phyloP scores from a whole-genome alignment of 2,113 vertebrate species.

The Antennarius striatus region DNA sequence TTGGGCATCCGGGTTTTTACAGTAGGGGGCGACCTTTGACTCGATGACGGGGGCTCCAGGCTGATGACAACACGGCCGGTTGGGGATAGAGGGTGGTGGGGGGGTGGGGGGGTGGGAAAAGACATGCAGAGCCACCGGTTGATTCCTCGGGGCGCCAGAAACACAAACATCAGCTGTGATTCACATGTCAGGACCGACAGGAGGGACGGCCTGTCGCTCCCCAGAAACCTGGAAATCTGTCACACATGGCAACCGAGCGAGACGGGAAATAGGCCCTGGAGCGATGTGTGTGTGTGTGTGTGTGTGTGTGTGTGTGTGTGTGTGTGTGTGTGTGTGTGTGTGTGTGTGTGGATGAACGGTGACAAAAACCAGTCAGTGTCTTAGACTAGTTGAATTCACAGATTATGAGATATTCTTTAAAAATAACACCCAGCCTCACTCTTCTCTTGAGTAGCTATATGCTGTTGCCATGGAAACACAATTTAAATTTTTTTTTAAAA shows the following conservation, averaged over 20 bases:
- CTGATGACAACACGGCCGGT: slow-evolving; percentile 35
- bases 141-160: background rate
- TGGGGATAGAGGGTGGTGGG: background rate
- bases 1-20: slow-evolving; percentile 22
- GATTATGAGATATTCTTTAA: too few species aligned
- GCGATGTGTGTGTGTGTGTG: background rate
- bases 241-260: background rate
- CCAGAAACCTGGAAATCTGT: background rate
- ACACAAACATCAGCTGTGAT: slow-evolving; percentile 42
- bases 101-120: background rate
- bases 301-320: too few species aligned
- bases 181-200: slow-evolving; percentile 33
- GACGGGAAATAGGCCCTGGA: background rate
- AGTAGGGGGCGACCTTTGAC: slow-evolving; percentile 72
- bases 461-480: too few species aligned
- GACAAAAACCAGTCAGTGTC: background rate
- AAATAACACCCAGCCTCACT: too few species aligned
- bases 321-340: too few species aligned
- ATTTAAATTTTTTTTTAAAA: too few species aligned
- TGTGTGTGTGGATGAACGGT: background rate
- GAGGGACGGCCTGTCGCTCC: background rate
- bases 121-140: slow-evolving; percentile 15
- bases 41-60: slow-evolving; percentile 13
- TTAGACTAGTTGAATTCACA: background rate
- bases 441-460: too few species aligned